Evolutionary conservation across 2,888 invertebrate genomes (phyloP), one percentile per base, ranked within the genome.

Genomic region (Epinotia demarniana): DNA sequence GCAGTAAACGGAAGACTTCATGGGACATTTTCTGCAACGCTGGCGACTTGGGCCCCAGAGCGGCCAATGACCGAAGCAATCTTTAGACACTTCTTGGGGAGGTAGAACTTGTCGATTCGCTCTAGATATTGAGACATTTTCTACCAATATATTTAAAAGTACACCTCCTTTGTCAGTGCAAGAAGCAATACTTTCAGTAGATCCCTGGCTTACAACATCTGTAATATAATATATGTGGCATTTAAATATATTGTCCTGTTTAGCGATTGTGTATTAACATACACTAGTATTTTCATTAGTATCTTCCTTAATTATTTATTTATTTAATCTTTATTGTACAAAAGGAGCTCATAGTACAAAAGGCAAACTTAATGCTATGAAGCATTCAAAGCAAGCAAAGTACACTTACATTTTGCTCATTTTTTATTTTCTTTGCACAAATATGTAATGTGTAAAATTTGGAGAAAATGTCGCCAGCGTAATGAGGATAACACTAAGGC

Each of bases 191-290:
- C 23, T 46, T 64, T 64, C 23, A 64, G 49, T 27, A 64, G 64
- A 64, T 64, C n/a, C 6, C 49, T n/a, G 23, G 16, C 16, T 16
- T 64, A 46, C 13, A 49, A 64, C 19, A 64, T 64, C 46, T 64
- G 64, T 49, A 64, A 64, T 64, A 46, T 49, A 64, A 64, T 23
- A 13, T n/a, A n/a, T n/a, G n/a, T 46, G 27, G 39, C n/a, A 49
- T 64, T 46, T 46, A 49, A 43, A 23, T 64, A 49, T 53, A n/a
- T 53, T 53, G n/a, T 53, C 49, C n/a, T n/a, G 16, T 53, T 49
- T 6, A 33, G 33, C 33, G 33, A 33, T 33, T 33, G 6, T 33
- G 33, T 33, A 33, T 8, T 33, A 33, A 33, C 8, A 33, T 33
- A 33, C n/a, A 6, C 0, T 33, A 8, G 2, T 0, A 33, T 33